These are phyloP conservation scores for Kradibia gibbosae DNA, from an alignment of 1,140 invertebrate genomes.

Conservation along the genomic window DNA sequence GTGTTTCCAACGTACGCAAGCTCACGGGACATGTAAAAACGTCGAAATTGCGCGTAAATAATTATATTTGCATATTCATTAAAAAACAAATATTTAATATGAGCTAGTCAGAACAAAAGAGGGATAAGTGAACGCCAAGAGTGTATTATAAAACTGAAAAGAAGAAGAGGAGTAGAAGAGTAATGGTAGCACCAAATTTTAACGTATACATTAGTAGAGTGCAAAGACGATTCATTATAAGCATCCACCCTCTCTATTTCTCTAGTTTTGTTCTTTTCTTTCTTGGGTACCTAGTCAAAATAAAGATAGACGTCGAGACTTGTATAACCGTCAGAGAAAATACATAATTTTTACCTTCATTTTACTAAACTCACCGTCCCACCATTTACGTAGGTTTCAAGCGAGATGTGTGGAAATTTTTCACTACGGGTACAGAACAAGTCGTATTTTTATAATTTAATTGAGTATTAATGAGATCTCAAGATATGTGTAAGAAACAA, in stretches of 20 bases:
- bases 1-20: constrained; percentile 34
- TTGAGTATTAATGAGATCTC: constrained; percentile 58
- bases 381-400: not conserved
- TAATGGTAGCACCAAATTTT: constrained; percentile 59
- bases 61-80: constrained; percentile 75
- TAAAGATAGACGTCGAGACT: not conserved
- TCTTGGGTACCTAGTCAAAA: not conserved
- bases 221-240: constrained; percentile 55
- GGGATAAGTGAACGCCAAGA: constrained; percentile 39
- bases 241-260: constrained; percentile 47
- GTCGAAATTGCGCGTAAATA: constrained; percentile 73
- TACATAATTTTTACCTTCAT: constrained; percentile 60
- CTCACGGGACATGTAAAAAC: constrained; percentile 66
- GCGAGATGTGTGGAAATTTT: not conserved
- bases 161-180: constrained; percentile 53
- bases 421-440: constrained; percentile 56
- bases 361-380: constrained; percentile 59
- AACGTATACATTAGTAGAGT: constrained; percentile 63
- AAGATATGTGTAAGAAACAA: constrained; percentile 28
- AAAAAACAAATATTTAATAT: constrained; percentile 73
- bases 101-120: constrained; percentile 8
- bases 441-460: constrained; percentile 67
- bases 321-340: not conserved
- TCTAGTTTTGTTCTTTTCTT: constrained; percentile 4
- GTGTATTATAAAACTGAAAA: constrained; percentile 31